These are phyloP conservation scores for Esox lucius DNA, from an alignment of 2,797 vertebrate genomes.

Conservation along the genomic window DNA sequence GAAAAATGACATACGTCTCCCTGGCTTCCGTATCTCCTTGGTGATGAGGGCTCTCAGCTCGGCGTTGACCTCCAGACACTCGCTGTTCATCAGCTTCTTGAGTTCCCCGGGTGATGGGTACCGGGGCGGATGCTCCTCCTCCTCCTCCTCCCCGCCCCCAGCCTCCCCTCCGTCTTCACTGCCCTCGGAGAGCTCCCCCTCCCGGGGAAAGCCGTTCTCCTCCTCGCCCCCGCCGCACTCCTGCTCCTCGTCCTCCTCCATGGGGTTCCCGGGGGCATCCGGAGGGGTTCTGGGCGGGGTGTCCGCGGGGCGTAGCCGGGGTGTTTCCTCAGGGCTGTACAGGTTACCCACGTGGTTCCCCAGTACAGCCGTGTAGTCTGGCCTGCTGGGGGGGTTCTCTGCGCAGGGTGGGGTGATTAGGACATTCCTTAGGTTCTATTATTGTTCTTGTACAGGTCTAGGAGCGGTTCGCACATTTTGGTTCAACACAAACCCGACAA, in stretches of 20 bases:
- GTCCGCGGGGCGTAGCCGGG: constrained; percentile 42
- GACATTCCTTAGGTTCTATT: too few relatives aligned
- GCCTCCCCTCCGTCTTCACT: constrained; percentile 65
- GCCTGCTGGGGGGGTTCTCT: constrained; percentile 66
- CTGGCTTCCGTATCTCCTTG: constrained; percentile 94
- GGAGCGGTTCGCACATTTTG: too few relatives aligned
- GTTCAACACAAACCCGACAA: too few relatives aligned
- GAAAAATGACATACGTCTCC: constrained; percentile 81
- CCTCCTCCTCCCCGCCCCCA: constrained; percentile 36
- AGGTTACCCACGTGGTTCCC: constrained; percentile 50
- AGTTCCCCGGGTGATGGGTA: constrained; percentile 78
- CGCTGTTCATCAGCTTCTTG: constrained; percentile 81
- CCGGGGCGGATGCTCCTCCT: constrained; percentile 58
- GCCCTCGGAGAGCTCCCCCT: constrained; percentile 63
- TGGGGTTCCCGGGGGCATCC: constrained; percentile 1
- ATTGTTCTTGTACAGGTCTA: too few relatives aligned
- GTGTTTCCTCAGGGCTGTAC: constrained; percentile 33
- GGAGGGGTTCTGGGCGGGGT: constrained; percentile 55
- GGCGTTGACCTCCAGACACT: constrained; percentile 86
- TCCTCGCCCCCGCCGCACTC: constrained; percentile 29
- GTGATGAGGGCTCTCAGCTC: constrained; percentile 88
- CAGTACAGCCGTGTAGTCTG: too few relatives aligned
- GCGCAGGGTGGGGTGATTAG: constrained; percentile 40
- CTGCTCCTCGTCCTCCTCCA: constrained; percentile 34
- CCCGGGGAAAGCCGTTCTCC: constrained; percentile 66